A percentile compares a stretch with the other conserved stretches of the same genome.
These are phyloP conservation scores for Euura lappo DNA, from an alignment of 1,140 invertebrate genomes.

Conservation along the genomic window DNA sequence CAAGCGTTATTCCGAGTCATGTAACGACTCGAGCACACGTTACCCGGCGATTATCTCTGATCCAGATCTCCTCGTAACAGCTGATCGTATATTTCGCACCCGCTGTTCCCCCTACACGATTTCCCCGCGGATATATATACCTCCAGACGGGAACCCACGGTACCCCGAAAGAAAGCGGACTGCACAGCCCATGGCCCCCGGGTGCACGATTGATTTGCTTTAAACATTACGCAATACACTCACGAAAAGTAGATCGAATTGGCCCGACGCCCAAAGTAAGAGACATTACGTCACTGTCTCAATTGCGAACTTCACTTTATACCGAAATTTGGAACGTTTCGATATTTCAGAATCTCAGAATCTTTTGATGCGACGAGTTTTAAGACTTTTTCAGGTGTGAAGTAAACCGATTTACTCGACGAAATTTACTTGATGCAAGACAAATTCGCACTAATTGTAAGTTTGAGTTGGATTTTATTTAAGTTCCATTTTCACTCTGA, in stretches of 20 bases:
- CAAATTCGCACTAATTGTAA: too few species aligned
- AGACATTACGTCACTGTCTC: not conserved
- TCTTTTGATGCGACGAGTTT: too few species aligned
- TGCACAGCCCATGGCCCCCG: not conserved
- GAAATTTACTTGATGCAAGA: too few species aligned
- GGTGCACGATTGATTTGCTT: not conserved
- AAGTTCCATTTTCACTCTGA: too few species aligned
- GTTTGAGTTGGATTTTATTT: too few species aligned
- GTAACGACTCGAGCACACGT: not conserved
- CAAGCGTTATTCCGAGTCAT: not conserved
- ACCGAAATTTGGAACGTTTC: too few species aligned
- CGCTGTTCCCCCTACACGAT: not conserved
- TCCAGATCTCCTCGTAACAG: not conserved
- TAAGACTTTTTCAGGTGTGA: not conserved
- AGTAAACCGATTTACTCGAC: too few species aligned
- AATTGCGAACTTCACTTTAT: not conserved
- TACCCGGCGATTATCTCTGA: not conserved
- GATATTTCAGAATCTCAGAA: too few species aligned
- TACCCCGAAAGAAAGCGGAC: not conserved
- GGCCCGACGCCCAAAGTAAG: not conserved
- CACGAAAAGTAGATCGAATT: not conserved
- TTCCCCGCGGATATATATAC: too few species aligned
- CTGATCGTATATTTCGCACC: not conserved
- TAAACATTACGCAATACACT: not conserved
- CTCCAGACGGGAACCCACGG: not conserved